A percentile compares a stretch with the other conserved stretches of the same genome.
Conservation (phyloP, 2,888 invertebrate genomes). For the Apomyelois bistriatella region DNA sequence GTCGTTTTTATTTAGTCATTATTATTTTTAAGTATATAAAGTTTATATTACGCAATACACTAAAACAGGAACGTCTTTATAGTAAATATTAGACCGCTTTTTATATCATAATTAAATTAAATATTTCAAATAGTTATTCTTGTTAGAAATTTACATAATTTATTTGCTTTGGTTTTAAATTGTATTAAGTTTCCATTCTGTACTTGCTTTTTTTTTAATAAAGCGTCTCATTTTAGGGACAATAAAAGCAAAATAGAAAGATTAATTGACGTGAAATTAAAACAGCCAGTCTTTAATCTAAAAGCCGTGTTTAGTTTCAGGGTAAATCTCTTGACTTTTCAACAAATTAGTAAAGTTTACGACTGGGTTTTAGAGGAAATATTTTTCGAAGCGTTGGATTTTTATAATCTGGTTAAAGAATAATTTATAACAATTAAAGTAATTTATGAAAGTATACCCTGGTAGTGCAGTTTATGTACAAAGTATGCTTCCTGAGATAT, state of each 20-base stretch:
- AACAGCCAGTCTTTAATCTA: conserved; percentile 47
- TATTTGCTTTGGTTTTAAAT: too few relatives aligned
- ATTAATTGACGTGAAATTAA: conserved; percentile 62
- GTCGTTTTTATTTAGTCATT: too few relatives aligned
- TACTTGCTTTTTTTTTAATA: not conserved
- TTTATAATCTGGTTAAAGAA: not conserved
- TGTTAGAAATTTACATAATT: too few relatives aligned
- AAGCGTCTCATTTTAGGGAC: conserved; percentile 28
- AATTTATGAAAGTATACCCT: too few relatives aligned
- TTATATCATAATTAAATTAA: too few relatives aligned
- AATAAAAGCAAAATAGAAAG: conserved; percentile 51
- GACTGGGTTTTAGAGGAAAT: not conserved
- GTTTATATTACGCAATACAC: too few relatives aligned
- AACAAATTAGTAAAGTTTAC: conserved; percentile 44
- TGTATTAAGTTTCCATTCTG: not conserved
- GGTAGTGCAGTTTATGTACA: too few relatives aligned
- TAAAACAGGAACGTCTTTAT: too few relatives aligned
- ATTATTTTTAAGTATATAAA: too few relatives aligned
- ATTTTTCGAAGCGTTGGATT: not conserved
- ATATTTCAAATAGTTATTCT: too few relatives aligned
- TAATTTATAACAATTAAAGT: not conserved
- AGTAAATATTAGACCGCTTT: too few relatives aligned
- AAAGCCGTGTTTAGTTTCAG: conserved; percentile 43
- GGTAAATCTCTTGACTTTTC: conserved; percentile 33
- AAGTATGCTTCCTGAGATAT: too few relatives aligned